Base-by-base conservation (phyloP, 2,888 invertebrate species). In the Agonopterix alstromeriana region DNA sequence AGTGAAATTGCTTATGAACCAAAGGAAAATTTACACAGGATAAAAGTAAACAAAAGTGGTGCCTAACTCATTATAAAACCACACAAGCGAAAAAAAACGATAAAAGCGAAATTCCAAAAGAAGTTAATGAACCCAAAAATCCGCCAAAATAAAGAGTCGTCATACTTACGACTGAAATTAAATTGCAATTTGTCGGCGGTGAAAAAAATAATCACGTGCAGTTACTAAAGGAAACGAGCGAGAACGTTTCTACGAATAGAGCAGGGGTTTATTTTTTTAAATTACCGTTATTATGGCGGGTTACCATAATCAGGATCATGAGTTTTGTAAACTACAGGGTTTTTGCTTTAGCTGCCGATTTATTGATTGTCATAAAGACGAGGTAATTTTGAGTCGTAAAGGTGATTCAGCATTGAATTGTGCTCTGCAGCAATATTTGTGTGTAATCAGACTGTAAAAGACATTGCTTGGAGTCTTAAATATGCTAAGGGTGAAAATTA, bases 221-320 rank as follows among this genome's bases (percentile, higher is more conserved):
- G 63, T 66, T 65, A 62, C 53, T 47, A 63, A 64, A 68, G 65
- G 69, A 69, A 79, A 73, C 60, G 63, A 73, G 65, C 63, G 55
- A 62, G 65, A 70, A 63, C 59, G 61, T 62, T 78, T 77, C 77
- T 61, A 60, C 57, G 77, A 77, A 75, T 64, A 27, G 27, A 27
- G 27, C 27, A 27, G 66, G 61, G 62, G 60, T 63, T 61, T 65
- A 70, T 67, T 59, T 70, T 70, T 70, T 70, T 68, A 73, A 81
- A 81, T 79, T 73, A 73, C 76, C 51, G 76, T 77, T 76, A 78
- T 81, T 81, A 78, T 61, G 57, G 59, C 57, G 53, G 60, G 63
- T 71, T 70, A 67, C 66, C 58, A 64, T 66, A 70, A 69, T 71
- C 63, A 63, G 55, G 61, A 65, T 73, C 65, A 64, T 58, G 65